These are phyloP conservation scores for Cheilosia grossa DNA, from an alignment of 2,888 invertebrate species.

Conservation along the genomic window DNA sequence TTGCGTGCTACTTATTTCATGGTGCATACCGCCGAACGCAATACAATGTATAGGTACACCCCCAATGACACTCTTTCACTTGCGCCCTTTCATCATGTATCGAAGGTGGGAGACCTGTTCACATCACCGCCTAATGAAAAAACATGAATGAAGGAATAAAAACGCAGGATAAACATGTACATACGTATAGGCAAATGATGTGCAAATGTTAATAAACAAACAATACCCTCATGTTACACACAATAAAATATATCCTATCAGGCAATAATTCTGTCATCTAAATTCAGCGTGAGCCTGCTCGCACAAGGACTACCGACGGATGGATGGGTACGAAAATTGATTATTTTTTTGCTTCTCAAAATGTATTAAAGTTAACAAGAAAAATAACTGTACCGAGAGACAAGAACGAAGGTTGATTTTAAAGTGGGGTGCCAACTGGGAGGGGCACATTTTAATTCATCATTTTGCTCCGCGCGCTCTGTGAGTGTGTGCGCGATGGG, in stretches of 20 bases:
- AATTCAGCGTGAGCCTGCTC: constrained; percentile 9
- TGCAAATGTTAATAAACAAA: constrained; percentile 65
- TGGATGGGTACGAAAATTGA: constrained; percentile 18
- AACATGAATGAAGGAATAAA: constrained; percentile 45
- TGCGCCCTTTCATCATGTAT: constrained; percentile 54
- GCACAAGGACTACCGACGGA: background rate
- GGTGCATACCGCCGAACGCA: background rate
- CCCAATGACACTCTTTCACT: background rate
- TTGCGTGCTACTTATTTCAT: constrained; percentile 12
- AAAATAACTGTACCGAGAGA: background rate
- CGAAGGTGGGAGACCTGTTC: constrained; percentile 44
- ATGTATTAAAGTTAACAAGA: constrained; percentile 31
- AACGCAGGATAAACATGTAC: constrained; percentile 54
- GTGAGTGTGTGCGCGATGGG: constrained; percentile 28
- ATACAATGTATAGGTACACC: background rate
- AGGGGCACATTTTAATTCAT: constrained; percentile 23
- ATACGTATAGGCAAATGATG: constrained; percentile 61
- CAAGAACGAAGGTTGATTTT: no score
- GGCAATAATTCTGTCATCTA: constrained; percentile 69
- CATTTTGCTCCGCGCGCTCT: background rate
- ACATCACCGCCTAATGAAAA: constrained; percentile 4
- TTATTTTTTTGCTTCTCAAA: constrained; percentile 2
- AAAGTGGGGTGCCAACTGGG: background rate
- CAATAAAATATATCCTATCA: constrained; percentile 56
- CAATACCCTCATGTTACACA: constrained; percentile 54